Conservation (phyloP, 2,888 invertebrate species). For the Isotomurus palustris region DNA sequence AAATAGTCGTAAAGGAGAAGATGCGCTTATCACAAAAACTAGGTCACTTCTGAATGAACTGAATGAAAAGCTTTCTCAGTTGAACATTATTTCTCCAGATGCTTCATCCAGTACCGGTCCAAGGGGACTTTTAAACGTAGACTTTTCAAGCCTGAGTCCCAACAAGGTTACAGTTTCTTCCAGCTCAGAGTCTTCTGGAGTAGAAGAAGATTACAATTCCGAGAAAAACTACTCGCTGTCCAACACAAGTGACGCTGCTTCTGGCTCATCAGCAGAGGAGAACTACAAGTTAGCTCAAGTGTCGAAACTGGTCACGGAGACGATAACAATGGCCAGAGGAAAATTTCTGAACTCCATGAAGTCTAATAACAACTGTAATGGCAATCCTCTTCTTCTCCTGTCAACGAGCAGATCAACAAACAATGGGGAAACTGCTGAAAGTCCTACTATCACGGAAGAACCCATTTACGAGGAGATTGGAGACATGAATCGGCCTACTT, state of each 20-base stretch:
- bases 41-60: conserved; percentile 40
- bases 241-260: conserved; percentile 24
- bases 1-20: conserved; percentile 8
- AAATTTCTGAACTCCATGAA: conserved; percentile 46
- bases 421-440: conserved; percentile 5
- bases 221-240: conserved; percentile 43
- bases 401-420: neutral
- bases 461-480: conserved; percentile 47
- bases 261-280: conserved; percentile 24
- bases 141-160: conserved; percentile 39
- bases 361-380: too few relatives aligned
- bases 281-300: conserved; percentile 36
- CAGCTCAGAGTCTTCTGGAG: conserved; percentile 42
- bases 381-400: neutral
- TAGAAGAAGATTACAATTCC: conserved; percentile 46
- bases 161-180: conserved; percentile 38
- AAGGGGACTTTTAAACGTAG: conserved; percentile 10
- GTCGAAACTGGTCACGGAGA: conserved; percentile 36
- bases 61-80: conserved; percentile 43
- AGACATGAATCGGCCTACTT: conserved; percentile 55
- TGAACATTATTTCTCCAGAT: conserved; percentile 22
- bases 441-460: conserved; percentile 27
- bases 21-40: conserved; percentile 34
- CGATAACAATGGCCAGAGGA: conserved; percentile 45
- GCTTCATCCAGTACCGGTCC: neutral